Conservation (phyloP, 1,140 invertebrate genomes). For the Chymomyza costata region DNA sequence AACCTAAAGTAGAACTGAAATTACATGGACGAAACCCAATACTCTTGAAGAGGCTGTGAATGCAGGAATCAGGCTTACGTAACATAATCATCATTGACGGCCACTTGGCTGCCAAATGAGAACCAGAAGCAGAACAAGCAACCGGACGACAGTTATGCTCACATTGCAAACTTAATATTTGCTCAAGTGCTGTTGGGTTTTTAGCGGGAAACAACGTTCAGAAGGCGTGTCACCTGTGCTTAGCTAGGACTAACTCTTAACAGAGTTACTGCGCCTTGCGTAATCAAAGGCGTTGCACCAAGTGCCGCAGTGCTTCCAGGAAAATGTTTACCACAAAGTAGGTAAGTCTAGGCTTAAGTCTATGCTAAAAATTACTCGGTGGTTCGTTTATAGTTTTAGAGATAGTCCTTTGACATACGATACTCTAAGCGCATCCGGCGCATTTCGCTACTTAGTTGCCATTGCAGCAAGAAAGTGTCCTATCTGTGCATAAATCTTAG, state of each 20-base stretch:
- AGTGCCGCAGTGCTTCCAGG: too few relatives aligned
- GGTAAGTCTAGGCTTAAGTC: too few relatives aligned
- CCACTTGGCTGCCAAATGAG: constrained; percentile 10
- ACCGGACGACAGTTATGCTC: constrained; percentile 26
- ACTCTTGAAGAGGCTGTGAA: constrained; percentile 57
- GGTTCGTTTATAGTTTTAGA: constrained; percentile 45
- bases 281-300: constrained; percentile 27
- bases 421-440: constrained; percentile 28
- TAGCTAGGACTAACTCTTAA: constrained; percentile 39
- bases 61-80: constrained; percentile 44
- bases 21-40: constrained; percentile 59
- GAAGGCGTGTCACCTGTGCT: constrained; percentile 55
- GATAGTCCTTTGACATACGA: constrained; percentile 39
- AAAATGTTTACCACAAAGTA: constrained; percentile 29
- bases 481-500: constrained; percentile 57
- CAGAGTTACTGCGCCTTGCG: constrained; percentile 29
- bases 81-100: constrained; percentile 49
- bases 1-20: constrained; percentile 26
- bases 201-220: constrained; percentile 54
- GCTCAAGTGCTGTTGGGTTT: constrained; percentile 43
- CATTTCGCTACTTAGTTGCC: neutral
- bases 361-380: too few relatives aligned
- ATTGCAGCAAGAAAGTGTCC: constrained; percentile 42
- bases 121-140: constrained; percentile 17
- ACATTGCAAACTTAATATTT: constrained; percentile 47